A percentile compares a stretch with the other conserved stretches of the same genome.
Evolutionary conservation across 2,797 vertebrate species (phyloP).

Genomic region (Galagoides demidoff): DNA sequence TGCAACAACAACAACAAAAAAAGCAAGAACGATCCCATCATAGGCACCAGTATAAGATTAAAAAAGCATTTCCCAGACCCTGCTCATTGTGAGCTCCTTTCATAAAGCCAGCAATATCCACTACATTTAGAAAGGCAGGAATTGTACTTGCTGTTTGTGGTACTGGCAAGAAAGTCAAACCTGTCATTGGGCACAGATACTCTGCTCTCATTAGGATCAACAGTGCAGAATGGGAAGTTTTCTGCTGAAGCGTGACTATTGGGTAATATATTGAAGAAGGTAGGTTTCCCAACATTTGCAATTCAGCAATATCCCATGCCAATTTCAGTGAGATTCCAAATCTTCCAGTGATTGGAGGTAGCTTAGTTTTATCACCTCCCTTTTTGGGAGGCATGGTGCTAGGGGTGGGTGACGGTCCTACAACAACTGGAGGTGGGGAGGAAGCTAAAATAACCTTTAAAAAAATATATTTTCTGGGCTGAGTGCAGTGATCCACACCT

Average conservation of each 20-base stretch:
- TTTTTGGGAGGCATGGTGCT: slow-evolving; percentile 96
- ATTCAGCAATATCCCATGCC: slow-evolving; percentile 98
- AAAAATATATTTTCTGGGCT: background rate
- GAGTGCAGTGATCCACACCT: background rate
- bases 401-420: background rate
- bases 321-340: slow-evolving; percentile 98
- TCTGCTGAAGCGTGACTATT: slow-evolving; percentile 95
- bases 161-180: slow-evolving; percentile 96
- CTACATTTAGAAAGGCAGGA: slow-evolving; percentile 97
- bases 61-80: slow-evolving; percentile 97
- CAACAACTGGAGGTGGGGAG: background rate
- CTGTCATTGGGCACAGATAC: slow-evolving; percentile 96
- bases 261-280: slow-evolving; percentile 96
- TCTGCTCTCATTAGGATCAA: slow-evolving; percentile 97
- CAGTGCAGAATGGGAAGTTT: slow-evolving; percentile 98
- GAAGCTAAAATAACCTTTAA: background rate
- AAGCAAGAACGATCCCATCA: slow-evolving; percentile 93
- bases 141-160: slow-evolving; percentile 97
- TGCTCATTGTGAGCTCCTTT: slow-evolving; percentile 97
- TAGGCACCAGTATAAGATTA: slow-evolving; percentile 98
- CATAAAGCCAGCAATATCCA: slow-evolving; percentile 98
- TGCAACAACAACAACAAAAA: too few relatives aligned
- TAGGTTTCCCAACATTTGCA: slow-evolving; percentile 96
- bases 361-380: slow-evolving; percentile 93
- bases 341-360: slow-evolving; percentile 93